Conservation (phyloP, 2,797 vertebrate species). For the Clarias platycephalus region DNA sequence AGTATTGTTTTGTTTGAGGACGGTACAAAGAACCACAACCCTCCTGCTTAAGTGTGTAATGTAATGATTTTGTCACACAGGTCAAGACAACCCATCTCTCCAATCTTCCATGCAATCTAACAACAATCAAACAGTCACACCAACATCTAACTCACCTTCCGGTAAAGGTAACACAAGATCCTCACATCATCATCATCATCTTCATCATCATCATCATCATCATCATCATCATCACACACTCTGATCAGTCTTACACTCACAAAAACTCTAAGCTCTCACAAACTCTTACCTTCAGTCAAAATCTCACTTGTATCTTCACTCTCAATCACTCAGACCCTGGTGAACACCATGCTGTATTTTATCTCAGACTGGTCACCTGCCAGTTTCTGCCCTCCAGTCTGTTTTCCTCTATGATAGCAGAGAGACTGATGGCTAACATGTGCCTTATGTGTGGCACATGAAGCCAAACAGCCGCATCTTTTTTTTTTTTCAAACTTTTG, state of each 20-base stretch:
- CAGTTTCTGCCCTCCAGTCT: neutral
- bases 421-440: neutral
- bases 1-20: neutral
- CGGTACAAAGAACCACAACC: neutral
- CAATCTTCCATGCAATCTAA: accelerated
- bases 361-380: neutral
- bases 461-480: neutral
- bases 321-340: neutral
- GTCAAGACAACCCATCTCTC: accelerated
- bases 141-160: neutral
- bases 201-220: neutral
- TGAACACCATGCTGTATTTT: neutral
- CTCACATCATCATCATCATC: conserved; percentile 11
- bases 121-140: accelerated
- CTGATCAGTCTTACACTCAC: conserved; percentile 40
- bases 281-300: neutral
- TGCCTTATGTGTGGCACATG: neutral
- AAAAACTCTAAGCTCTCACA: neutral
- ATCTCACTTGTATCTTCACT: neutral
- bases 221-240: neutral
- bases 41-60: neutral
- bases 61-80: neutral
- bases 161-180: neutral
- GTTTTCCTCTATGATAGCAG: neutral
- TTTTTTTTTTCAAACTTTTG: neutral